Base-by-base conservation (phyloP, 2,888 invertebrate genomes). In the Caenorhabditis sp. region DNA sequence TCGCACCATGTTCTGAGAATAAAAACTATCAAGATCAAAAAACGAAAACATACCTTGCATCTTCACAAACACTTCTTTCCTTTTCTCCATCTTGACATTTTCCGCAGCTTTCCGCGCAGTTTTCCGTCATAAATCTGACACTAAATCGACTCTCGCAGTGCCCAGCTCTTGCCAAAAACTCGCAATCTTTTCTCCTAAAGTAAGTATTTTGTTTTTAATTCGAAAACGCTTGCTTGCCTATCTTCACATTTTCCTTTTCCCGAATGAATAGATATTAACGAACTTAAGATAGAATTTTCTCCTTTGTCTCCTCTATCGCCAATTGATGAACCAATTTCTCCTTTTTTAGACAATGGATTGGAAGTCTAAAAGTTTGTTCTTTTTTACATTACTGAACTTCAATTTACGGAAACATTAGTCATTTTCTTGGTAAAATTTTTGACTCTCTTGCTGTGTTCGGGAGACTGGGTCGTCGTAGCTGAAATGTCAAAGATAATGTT, bases 131-230 rank as follows among this genome's bases (percentile, higher is more conserved):
- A 67, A 90, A 90, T 15, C 85, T 71, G n/a, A 85, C 71, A 53
- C 87, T 85, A 58, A 87, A 89, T 5, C 86, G 68, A 50, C 89
- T 89, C 32, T 88, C 89, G 67, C 90, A 90, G 47, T 89, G 88
- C n/a, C 90, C 84, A 24, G 87, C 88, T 50, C 85, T 69, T 2
- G 88, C 87, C 8, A 90, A 62, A 58, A 87, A 90, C 37, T 80
- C 82, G 65, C 90, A 90, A 74, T 90, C 90, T 32, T 84, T 68
- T 15, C 90, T 56, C 56, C 84, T 85, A 61, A 70, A 55, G 65
- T 6, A 56, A 37, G 44, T 0, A 15, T 9, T 65, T 37, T 32
- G 11, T 18, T n/a, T 5, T n/a, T 22, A 28, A 1, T 44, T 44
- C 15, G 13, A 3, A 6, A 4, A n/a, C 24, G 8, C 13, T 5